phyloP scores from a whole-genome alignment of 2,888 invertebrate genomes.

The Caenorhabditis sp. region DNA sequence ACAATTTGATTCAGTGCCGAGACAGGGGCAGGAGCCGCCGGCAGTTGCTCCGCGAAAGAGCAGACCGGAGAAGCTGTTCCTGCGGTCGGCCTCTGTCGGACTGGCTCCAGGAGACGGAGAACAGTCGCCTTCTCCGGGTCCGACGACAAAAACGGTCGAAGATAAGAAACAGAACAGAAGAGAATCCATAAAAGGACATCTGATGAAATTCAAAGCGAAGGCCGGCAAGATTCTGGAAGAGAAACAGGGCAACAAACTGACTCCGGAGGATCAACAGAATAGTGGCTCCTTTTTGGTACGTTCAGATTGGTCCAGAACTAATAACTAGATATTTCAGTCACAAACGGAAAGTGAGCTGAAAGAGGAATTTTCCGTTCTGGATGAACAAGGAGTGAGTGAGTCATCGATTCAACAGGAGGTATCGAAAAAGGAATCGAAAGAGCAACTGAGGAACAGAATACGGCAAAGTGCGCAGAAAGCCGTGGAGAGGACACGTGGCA shows the following conservation, averaged over 20 bases:
- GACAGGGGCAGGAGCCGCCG: too few relatives aligned
- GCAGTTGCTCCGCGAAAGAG: slow-evolving; percentile 5
- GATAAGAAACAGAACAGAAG: slow-evolving; percentile 56
- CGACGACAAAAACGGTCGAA: slow-evolving; percentile 11
- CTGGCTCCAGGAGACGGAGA: slow-evolving; percentile 46
- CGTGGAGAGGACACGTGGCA: slow-evolving; percentile 71
- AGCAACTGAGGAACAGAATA: slow-evolving; percentile 52
- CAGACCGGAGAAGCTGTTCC: slow-evolving; percentile 39
- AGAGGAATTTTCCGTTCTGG: slow-evolving; percentile 42
- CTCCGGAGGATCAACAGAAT: slow-evolving; percentile 17
- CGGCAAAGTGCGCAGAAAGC: slow-evolving; percentile 61
- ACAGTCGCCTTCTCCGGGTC: slow-evolving; percentile 26
- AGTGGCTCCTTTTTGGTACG: slow-evolving; percentile 33
- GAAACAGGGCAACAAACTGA: slow-evolving; percentile 26
- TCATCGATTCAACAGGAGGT: slow-evolving; percentile 32
- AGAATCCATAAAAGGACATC: slow-evolving; percentile 67
- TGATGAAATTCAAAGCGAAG: slow-evolving; percentile 63
- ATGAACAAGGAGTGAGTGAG: slow-evolving; percentile 40
- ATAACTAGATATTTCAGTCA: slow-evolving; percentile 26
- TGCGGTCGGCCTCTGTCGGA: slow-evolving; percentile 39
- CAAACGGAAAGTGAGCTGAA: slow-evolving; percentile 35
- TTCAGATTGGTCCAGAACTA: not conserved
- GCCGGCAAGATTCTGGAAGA: slow-evolving; percentile 64
- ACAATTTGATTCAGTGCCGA: slow-evolving; percentile 7
- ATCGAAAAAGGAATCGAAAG: slow-evolving; percentile 30